Percentiles rank a stretch among this genome's conserved stretches.
These are phyloP conservation scores for Gonocerus acuteangulatus DNA, from an alignment of 2,888 invertebrate species.

Conservation along the genomic window DNA sequence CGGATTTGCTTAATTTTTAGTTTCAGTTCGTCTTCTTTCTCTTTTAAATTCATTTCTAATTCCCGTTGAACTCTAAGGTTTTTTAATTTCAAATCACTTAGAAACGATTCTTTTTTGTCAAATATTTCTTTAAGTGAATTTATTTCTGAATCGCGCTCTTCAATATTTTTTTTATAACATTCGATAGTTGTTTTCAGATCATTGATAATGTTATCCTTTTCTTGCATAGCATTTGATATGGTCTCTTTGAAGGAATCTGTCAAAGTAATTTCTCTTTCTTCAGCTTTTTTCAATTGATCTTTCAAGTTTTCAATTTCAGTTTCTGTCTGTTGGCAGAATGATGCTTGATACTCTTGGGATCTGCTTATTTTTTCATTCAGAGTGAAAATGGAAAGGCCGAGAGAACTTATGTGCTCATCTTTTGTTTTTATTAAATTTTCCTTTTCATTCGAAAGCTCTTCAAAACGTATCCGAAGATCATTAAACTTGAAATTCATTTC, in stretches of 20 bases:
- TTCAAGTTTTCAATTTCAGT: not conserved
- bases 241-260: not conserved
- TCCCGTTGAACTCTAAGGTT: not conserved
- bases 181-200: not conserved
- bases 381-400: too few species aligned
- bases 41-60: not conserved
- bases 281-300: not conserved
- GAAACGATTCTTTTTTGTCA: too few species aligned
- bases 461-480: too few species aligned
- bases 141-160: not conserved
- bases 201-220: not conserved
- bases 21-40: constrained; percentile 1
- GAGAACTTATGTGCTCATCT: too few species aligned
- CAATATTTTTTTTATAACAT: not conserved
- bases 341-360: too few species aligned
- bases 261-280: not conserved
- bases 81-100: not conserved
- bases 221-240: not conserved
- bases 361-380: too few species aligned
- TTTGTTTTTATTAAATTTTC: too few species aligned
- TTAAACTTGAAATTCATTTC: too few species aligned
- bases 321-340: not conserved
- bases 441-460: too few species aligned
- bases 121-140: not conserved
- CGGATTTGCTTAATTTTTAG: constrained; percentile 5